Evolutionary conservation across 2,888 invertebrate genomes (phyloP).

Genomic region (Strigamia crassipes): DNA sequence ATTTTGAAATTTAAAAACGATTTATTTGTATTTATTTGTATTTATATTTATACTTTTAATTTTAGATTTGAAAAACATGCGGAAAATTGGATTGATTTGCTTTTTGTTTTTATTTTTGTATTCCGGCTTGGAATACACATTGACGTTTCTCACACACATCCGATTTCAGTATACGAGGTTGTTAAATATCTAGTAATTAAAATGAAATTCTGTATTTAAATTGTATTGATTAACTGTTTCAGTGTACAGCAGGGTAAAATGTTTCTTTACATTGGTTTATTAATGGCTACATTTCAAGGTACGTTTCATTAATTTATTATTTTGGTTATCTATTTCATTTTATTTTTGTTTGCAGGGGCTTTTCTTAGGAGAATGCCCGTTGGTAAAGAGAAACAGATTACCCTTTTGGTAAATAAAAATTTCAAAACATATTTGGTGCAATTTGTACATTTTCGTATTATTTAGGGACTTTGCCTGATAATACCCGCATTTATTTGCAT

Average conservation of each 20-base stretch:
- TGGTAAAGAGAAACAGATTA: slow-evolving; percentile 72
- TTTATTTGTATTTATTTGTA: too few relatives aligned
- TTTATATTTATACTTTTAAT: slow-evolving; percentile 47
- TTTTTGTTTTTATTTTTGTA: slow-evolving; percentile 93
- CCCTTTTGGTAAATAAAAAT: slow-evolving; percentile 64
- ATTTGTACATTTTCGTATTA: slow-evolving; percentile 53
- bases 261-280: slow-evolving; percentile 89
- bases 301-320: background rate
- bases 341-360: slow-evolving; percentile 66
- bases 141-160: slow-evolving; percentile 94
- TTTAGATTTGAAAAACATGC: slow-evolving; percentile 69
- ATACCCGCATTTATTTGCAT: slow-evolving; percentile 85
- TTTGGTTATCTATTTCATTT: background rate
- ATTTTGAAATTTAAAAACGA: background rate
- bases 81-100: slow-evolving; percentile 71
- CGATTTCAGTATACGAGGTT: slow-evolving; percentile 78
- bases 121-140: slow-evolving; percentile 95
- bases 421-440: background rate
- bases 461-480: slow-evolving; percentile 75
- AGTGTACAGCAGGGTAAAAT: slow-evolving; percentile 98
- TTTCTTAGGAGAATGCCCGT: slow-evolving; percentile 76
- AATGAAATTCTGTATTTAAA: background rate
- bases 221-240: slow-evolving; percentile 49
- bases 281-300: slow-evolving; percentile 85
- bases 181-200: background rate